Evolutionary conservation across 2,888 invertebrate species (phyloP).

Genomic region (Didymodactylos carnosus): DNA sequence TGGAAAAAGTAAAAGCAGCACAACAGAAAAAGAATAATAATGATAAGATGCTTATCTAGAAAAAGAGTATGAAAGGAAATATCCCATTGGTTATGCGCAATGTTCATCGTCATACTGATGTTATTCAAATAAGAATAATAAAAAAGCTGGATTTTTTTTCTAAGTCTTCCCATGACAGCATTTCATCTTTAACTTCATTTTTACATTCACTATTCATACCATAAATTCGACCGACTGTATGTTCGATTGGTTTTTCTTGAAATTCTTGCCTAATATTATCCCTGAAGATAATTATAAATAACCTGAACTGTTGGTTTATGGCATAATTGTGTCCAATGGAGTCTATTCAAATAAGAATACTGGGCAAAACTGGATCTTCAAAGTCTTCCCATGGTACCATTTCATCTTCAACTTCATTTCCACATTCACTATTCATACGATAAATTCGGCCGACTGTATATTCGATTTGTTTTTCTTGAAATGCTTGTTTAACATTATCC

Average conservation of each 20-base stretch:
- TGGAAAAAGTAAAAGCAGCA: background rate
- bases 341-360: background rate
- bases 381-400: background rate
- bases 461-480: too few relatives aligned
- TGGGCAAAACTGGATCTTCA: background rate
- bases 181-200: background rate
- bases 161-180: background rate
- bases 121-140: too few relatives aligned
- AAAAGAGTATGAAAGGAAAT: too few relatives aligned
- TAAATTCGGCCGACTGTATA: background rate
- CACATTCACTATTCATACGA: background rate
- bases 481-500: background rate
- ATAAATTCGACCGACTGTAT: background rate
- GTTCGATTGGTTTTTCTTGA: too few relatives aligned
- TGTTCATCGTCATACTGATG: too few relatives aligned
- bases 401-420: background rate
- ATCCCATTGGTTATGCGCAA: too few relatives aligned
- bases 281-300: too few relatives aligned
- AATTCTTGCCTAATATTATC: background rate
- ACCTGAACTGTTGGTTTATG: too few relatives aligned
- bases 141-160: too few relatives aligned
- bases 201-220: background rate
- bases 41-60: too few relatives aligned
- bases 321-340: too few relatives aligned
- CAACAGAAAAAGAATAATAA: background rate